These are phyloP conservation scores for Microtus montanus DNA, from an alignment of 2,113 vertebrate species.

Conservation along the genomic window DNA sequence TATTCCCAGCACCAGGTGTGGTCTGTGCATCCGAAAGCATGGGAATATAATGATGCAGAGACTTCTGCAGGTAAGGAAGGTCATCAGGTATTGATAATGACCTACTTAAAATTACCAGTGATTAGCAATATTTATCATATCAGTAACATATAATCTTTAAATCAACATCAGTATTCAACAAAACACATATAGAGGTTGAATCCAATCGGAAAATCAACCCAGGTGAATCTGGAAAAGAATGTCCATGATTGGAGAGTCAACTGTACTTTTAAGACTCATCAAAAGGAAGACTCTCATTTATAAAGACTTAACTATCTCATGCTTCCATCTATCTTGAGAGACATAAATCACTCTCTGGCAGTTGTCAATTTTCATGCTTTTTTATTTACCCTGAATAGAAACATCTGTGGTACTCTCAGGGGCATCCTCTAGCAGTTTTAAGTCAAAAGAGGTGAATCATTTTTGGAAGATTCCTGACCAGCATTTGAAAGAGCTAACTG, in stretches of 20 bases:
- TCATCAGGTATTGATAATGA: background rate
- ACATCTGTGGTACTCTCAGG: background rate
- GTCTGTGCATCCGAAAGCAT: background rate
- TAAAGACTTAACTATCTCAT: background rate
- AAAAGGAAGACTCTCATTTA: background rate
- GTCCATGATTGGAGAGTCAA: background rate
- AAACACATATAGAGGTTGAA: background rate
- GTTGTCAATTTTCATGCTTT: background rate
- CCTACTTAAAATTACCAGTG: background rate
- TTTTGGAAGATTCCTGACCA: background rate
- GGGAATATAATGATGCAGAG: background rate
- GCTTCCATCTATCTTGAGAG: background rate
- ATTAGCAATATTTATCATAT: background rate
- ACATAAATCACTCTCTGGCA: background rate
- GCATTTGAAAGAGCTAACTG: background rate
- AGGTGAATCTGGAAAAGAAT: background rate
- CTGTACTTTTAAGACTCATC: background rate
- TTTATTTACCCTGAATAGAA: background rate
- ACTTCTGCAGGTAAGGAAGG: background rate
- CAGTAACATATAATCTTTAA: background rate
- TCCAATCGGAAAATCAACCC: background rate
- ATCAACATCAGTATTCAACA: background rate
- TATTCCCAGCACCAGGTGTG: background rate
- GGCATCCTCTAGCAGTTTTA: background rate
- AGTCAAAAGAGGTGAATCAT: background rate